Evolutionary conservation across 2,888 invertebrate genomes (phyloP).

Genomic region (Epistrophella euchroma): DNA sequence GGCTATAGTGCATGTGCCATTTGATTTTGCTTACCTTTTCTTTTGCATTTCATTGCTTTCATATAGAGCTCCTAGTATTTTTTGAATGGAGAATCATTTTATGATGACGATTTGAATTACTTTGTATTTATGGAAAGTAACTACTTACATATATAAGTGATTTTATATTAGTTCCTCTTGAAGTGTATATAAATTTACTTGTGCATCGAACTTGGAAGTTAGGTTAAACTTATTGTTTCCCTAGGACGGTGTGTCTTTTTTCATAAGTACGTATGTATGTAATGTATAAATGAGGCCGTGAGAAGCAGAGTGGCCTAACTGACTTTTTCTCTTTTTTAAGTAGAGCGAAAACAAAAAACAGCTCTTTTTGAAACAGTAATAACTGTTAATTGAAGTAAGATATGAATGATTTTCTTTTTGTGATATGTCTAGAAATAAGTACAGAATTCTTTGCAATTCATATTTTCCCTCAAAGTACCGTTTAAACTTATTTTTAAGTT

Average conservation of each 20-base stretch:
- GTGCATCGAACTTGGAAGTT: not conserved
- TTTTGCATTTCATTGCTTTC: not conserved
- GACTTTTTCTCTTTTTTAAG: too few relatives aligned
- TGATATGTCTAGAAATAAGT: too few relatives aligned
- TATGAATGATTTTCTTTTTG: too few relatives aligned
- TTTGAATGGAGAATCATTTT: slow-evolving; percentile 5
- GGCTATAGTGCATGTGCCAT: slow-evolving; percentile 10
- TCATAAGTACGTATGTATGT: too few relatives aligned
- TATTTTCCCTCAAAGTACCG: too few relatives aligned
- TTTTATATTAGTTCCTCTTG: slow-evolving; percentile 8
- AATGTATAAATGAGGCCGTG: too few relatives aligned
- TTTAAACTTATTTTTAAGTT: too few relatives aligned
- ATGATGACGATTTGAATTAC: slow-evolving; percentile 9
- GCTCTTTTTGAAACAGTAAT: too few relatives aligned
- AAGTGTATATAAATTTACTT: not conserved
- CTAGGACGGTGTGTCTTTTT: not conserved
- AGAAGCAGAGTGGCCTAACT: too few relatives aligned
- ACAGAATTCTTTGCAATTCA: too few relatives aligned
- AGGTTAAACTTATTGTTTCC: not conserved
- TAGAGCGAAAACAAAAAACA: too few relatives aligned
- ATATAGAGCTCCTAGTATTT: not conserved
- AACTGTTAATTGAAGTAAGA: too few relatives aligned
- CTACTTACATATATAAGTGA: not conserved
- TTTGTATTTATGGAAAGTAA: slow-evolving; percentile 1
- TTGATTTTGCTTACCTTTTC: not conserved